Evolutionary conservation across 2,797 vertebrate genomes (phyloP), one percentile per base, ranked within the genome.

Genomic region (Oceanodroma leucorhoa): DNA sequence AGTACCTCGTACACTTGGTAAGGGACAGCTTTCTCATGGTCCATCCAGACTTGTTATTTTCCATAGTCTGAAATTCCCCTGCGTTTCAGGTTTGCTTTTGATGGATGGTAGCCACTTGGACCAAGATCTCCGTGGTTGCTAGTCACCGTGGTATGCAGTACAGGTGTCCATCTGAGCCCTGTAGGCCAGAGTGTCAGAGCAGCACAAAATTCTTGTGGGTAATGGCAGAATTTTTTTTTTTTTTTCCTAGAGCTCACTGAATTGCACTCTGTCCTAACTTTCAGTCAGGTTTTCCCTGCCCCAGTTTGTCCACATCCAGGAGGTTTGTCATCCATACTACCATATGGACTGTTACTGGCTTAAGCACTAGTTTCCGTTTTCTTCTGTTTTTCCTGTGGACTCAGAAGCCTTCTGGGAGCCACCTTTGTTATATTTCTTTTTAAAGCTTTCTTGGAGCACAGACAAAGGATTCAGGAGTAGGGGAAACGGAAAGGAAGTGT

Each of bases 91-190:
- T 57, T 79, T 46, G 7, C 14, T 65, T 94, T 73, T 83, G 21
- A 22, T 60, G 24, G 24, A 17, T 73, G 29, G 24, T 77, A 87
- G 62, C 50, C 26, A 26, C 67, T 60, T 40, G 36, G 36, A 64
- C 14, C 0, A 1, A 73, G 24, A 29, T 66, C 38, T 36, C 7
- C 1, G 0, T 78, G 41, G 7, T 43, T 82, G 46, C 15, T 60
- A 7, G 54, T 67, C 20, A 34, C 48, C 1, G 0, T 55, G 29
- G 15, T 55, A 40, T 24, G 26, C 18, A 22, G 24, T 71, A 34
- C 26, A 38, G 30, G 8, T 93, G 27, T 78, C 29, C 2, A 1
- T 53, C 40, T 60, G 40, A 92, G 40, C 11, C 32, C 46, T 36
- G 6, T 54, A 72, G 19, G 15, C 65, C 30, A 15, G 14, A 50